Evolutionary conservation across 2,113 vertebrate genomes (phyloP).

Genomic region (Microcebus murinus): DNA sequence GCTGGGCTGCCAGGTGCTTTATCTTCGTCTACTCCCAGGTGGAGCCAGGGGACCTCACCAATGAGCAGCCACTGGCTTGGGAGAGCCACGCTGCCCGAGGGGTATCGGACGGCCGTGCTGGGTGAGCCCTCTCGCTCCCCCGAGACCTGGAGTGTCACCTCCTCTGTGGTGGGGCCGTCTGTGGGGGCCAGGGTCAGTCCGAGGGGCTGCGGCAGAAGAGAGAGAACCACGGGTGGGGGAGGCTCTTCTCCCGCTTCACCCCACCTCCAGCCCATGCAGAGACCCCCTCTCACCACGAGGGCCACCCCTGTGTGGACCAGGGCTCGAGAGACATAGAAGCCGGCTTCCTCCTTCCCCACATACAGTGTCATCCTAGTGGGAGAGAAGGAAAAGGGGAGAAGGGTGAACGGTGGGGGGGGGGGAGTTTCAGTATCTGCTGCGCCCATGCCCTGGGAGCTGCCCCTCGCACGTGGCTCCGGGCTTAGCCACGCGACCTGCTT

Average conservation of each 20-base stretch:
- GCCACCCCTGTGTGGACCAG: conserved; percentile 94
- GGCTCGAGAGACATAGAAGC: conserved; percentile 94
- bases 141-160: conserved; percentile 91
- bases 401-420: not conserved
- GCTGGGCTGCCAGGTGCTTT: not conserved
- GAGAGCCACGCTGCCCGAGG: conserved; percentile 88
- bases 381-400: not conserved
- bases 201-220: conserved; percentile 88
- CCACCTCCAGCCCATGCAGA: not conserved
- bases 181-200: conserved; percentile 91
- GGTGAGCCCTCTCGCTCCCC: conserved; percentile 95
- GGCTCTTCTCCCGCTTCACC: not conserved
- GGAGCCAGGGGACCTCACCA: conserved; percentile 83
- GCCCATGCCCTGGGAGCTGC: not conserved
- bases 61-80: conserved; percentile 97
- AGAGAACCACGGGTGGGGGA: not conserved
- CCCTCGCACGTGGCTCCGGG: not conserved
- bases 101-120: conserved; percentile 94
- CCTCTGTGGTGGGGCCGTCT: conserved; percentile 92
- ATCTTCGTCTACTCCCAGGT: not conserved
- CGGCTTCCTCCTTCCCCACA: conserved; percentile 91
- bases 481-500: not conserved
- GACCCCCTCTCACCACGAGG: conserved; percentile 85
- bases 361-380: conserved; percentile 92
- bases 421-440: not conserved